Conservation (phyloP, 2,888 invertebrate genomes). For the Cryptus viduatorius region DNA sequence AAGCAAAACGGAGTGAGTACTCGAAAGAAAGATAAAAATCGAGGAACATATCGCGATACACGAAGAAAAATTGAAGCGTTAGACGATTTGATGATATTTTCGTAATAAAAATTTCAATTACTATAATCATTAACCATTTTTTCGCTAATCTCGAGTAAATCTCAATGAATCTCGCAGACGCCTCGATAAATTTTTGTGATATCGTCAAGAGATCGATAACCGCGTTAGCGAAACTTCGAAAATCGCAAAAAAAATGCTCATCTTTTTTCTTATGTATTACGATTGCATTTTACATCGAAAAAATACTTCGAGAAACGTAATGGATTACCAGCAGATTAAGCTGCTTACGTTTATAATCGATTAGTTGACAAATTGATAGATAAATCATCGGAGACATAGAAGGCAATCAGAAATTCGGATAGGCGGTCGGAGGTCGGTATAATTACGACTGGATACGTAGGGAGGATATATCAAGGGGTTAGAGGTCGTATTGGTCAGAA, state of each 20-base stretch:
- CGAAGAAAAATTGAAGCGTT: slow-evolving; percentile 28
- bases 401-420: slow-evolving; percentile 44
- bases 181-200: too few species aligned
- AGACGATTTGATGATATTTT: background rate
- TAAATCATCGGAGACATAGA: slow-evolving; percentile 30
- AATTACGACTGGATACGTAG: slow-evolving; percentile 32
- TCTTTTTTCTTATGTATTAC: background rate
- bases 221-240: background rate
- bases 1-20: background rate
- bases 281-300: too few species aligned
- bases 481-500: slow-evolving; percentile 25
- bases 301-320: background rate
- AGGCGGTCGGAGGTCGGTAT: slow-evolving; percentile 9
- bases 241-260: background rate
- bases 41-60: slow-evolving; percentile 10
- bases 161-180: too few species aligned
- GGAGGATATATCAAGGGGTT: slow-evolving; percentile 10
- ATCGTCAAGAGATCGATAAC: too few species aligned
- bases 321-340: too few species aligned
- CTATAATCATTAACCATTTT: too few species aligned
- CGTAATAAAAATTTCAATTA: background rate
- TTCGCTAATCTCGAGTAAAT: too few species aligned
- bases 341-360: background rate
- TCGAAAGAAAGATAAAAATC: slow-evolving; percentile 48
- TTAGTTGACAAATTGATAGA: background rate